A percentile compares a stretch with the other conserved stretches of the same genome.
These are phyloP conservation scores for Drepana arcuata DNA, from an alignment of 1,140 invertebrate species.

Conservation along the genomic window DNA sequence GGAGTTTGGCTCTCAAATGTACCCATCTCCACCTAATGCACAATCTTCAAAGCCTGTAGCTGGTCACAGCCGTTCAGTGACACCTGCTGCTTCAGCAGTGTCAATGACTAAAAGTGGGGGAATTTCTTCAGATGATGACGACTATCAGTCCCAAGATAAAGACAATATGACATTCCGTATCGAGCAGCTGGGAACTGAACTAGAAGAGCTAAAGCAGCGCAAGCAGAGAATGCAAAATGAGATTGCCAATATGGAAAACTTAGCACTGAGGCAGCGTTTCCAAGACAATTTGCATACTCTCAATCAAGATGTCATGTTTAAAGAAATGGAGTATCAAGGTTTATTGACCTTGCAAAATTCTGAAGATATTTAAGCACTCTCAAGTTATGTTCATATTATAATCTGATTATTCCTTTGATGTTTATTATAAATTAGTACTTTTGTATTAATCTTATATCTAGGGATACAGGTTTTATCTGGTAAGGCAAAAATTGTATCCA, in stretches of 20 bases:
- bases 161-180: constrained; percentile 73
- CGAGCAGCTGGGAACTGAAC: constrained; percentile 76
- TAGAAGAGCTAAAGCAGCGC: constrained; percentile 80
- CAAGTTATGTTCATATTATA: no score
- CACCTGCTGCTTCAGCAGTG: constrained; percentile 21
- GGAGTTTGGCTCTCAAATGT: constrained; percentile 24
- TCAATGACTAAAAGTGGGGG: constrained; percentile 28
- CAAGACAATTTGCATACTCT: constrained; percentile 85
- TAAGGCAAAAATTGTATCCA: no score
- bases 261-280: constrained; percentile 85
- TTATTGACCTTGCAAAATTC: constrained; percentile 49
- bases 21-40: neutral
- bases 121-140: constrained; percentile 40
- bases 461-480: no score
- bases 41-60: constrained; percentile 15
- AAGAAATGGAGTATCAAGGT: constrained; percentile 79
- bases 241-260: constrained; percentile 89
- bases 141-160: constrained; percentile 41
- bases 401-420: no score
- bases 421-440: no score
- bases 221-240: constrained; percentile 85
- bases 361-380: constrained; percentile 60
- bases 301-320: constrained; percentile 83
- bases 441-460: no score
- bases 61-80: constrained; percentile 13